phyloP scores from a whole-genome alignment of 1,140 invertebrate species.

The Oscheius sp. region DNA sequence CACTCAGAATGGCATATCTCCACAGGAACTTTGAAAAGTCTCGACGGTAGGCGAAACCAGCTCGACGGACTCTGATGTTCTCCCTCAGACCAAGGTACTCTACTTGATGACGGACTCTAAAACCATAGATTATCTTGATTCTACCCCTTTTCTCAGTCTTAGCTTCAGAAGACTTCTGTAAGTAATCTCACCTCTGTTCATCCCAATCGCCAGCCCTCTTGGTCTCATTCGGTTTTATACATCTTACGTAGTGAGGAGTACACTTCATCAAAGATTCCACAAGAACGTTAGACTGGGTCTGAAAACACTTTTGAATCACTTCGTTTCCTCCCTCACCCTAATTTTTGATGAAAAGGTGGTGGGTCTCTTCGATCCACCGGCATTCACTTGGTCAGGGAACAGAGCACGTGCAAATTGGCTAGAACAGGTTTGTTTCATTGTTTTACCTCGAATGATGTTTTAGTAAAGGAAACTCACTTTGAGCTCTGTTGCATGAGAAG shows the following conservation, averaged over 20 bases:
- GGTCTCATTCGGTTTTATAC: constrained; percentile 77
- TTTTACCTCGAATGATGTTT: neutral
- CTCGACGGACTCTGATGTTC: constrained; percentile 70
- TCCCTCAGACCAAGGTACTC: constrained; percentile 71
- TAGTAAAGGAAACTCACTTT: constrained; percentile 66
- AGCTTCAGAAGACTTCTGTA: too few species aligned
- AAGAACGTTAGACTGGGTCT: constrained; percentile 72
- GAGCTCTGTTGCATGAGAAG: constrained; percentile 73
- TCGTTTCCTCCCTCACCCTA: constrained; percentile 61
- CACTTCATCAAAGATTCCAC: constrained; percentile 73
- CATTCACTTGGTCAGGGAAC: constrained; percentile 69
- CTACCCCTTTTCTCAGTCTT: neutral
- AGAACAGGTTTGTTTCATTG: too few species aligned
- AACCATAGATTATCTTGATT: neutral
- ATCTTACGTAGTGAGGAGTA: constrained; percentile 74
- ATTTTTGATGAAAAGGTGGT: constrained; percentile 75
- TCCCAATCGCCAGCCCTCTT: constrained; percentile 77
- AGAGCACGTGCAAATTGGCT: constrained; percentile 69
- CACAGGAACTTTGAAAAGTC: constrained; percentile 70
- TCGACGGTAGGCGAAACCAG: constrained; percentile 70
- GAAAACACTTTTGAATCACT: constrained; percentile 14
- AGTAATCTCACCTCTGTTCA: constrained; percentile 67
- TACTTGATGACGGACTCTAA: constrained; percentile 68
- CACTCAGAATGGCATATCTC: constrained; percentile 69
- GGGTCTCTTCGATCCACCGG: constrained; percentile 68